Conservation (phyloP, 1,140 invertebrate species). For the Calliphora vicina region DNA sequence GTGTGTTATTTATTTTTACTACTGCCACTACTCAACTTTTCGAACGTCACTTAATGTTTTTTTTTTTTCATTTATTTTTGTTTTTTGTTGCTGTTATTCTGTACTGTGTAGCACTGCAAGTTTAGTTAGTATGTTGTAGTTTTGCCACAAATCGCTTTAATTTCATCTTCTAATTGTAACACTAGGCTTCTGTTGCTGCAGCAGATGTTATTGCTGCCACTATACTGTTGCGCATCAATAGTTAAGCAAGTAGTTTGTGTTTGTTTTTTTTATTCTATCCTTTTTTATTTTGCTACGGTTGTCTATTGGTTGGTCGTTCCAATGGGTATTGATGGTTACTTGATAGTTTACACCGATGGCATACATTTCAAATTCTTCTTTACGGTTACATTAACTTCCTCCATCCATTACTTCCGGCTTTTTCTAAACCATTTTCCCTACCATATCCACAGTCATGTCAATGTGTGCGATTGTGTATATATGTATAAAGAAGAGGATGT, state of each 20-base stretch:
- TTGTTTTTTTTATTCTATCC: background rate
- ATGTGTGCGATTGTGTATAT: background rate
- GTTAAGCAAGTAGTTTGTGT: conserved; percentile 46
- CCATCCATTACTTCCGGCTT: background rate
- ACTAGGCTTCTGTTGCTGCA: conserved; percentile 35
- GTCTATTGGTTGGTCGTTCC: conserved; percentile 21
- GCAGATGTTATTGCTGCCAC: background rate
- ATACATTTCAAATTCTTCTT: conserved; percentile 11
- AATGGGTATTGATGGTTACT: conserved; percentile 18
- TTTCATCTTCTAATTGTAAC: conserved; percentile 46
- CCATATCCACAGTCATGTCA: background rate
- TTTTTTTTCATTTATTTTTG: no score
- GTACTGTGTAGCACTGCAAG: background rate
- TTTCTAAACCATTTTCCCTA: background rate
- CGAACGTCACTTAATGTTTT: background rate
- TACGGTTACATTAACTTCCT: background rate
- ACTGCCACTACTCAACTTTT: background rate
- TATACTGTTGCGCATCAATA: conserved; percentile 32
- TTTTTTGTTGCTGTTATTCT: background rate
- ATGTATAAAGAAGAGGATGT: background rate
- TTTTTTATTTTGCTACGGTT: background rate
- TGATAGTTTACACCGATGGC: conserved; percentile 15
- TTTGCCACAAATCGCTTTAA: conserved; percentile 57
- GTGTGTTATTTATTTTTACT: background rate
- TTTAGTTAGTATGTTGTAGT: background rate